A percentile compares a stretch with the other conserved stretches of the same genome.
Evolutionary conservation across 2,113 vertebrate genomes (phyloP).

Genomic region (Tor tambroides): DNA sequence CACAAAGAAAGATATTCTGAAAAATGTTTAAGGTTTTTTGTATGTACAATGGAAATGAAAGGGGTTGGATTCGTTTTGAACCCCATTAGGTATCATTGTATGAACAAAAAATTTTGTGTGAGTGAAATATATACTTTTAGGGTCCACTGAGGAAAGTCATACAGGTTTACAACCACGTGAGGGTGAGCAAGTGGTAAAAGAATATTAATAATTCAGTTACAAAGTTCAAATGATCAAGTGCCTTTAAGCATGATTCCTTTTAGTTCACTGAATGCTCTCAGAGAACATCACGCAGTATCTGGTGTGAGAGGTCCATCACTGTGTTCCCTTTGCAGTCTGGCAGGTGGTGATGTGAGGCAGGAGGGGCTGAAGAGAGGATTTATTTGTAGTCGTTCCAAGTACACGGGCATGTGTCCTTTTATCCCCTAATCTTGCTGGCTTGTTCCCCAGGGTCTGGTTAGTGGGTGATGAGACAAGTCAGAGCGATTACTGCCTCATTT

Average conservation of each 20-base stretch:
- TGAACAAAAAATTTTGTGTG: background rate
- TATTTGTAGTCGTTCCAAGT: conserved; percentile 37
- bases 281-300: background rate
- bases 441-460: conserved; percentile 27
- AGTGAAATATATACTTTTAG: background rate
- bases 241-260: background rate
- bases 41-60: background rate
- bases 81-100: background rate
- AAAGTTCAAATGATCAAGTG: background rate
- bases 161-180: background rate
- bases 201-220: background rate
- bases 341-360: conserved; percentile 38
- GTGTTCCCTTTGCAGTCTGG: background rate
- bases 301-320: background rate
- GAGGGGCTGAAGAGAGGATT: conserved; percentile 19
- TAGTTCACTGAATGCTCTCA: background rate
- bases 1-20: background rate
- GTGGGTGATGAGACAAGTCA: conserved; percentile 36
- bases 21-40: background rate
- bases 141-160: background rate
- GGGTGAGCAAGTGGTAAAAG: background rate
- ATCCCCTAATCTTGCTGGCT: conserved; percentile 45
- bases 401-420: conserved; percentile 35
- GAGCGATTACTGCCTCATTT: conserved; percentile 27
- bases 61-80: background rate